Base-by-base conservation (phyloP, 1,140 invertebrate species). In the Conus betulinus region DNA sequence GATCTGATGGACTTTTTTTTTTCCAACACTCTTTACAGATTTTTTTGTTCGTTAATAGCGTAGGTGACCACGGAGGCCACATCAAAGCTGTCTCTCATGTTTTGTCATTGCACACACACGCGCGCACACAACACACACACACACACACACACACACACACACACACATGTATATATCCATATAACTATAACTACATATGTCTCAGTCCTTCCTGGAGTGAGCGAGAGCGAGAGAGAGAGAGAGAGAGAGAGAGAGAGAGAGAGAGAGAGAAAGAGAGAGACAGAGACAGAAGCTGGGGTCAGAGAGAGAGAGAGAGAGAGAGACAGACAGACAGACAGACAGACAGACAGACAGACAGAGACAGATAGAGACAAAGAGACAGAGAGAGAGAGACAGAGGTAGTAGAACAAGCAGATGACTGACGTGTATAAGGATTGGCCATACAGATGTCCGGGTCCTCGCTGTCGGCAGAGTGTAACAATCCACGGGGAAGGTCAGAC, bases 361-460 rank as follows among this genome's bases (percentile, higher is more conserved):
- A 39, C 11, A 78, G 7, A 78, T 0, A 51, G 20, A 74, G 3
- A 74, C 17, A 74, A 6, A 74, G 8, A 74, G 71, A 74, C 3
- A 74, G n/a, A 74, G 71, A 74, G 71, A 74, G 82, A 57, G 82
- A 53, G 55, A 60, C 0, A 87, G 51, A 8, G 53, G 17, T 23
- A n/a, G 53, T 23, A 23, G 8, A 0, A 0, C 25, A 83, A 20
- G 74, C 84, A 55, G 25, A 71, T n/a, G 23, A 88, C 84, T 86
- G 85, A 93, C 93, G 91, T 91, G 87, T 88, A 57, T 91, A 93
- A n/a, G 93, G 93, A 74, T 91, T 92, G 25, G 76, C 85, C 87
- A 85, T 67, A 86, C 93, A 94, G 20, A 93, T 87, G 53, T 52
- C 76, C 0, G 92, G 87, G 74, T 93, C 91, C 3, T 76, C 74